Percentiles rank a stretch among this genome's conserved stretches.
phyloP scores from a whole-genome alignment of 2,888 invertebrate species.

The Tuta absoluta region DNA sequence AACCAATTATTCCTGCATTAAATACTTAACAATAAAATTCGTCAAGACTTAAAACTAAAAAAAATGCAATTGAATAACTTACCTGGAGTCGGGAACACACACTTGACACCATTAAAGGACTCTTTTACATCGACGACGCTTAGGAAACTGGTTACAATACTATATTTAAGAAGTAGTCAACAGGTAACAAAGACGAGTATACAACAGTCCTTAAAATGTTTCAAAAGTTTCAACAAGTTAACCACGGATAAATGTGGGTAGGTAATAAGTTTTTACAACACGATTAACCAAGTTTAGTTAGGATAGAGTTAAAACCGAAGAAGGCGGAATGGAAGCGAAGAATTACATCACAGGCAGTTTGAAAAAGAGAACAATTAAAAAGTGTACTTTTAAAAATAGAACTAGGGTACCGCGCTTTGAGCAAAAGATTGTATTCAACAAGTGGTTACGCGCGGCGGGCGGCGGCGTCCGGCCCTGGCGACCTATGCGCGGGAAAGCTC shows the following conservation, averaged over 20 bases:
- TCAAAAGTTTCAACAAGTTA: conserved; percentile 75
- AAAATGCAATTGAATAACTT: conserved; percentile 38
- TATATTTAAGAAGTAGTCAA: conserved; percentile 72
- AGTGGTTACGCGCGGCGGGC: conserved; percentile 71
- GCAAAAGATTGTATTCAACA: conserved; percentile 71
- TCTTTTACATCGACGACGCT: conserved; percentile 65
- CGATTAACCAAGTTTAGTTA: conserved; percentile 59
- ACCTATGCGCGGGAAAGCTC: conserved; percentile 73
- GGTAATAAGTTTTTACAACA: conserved; percentile 40
- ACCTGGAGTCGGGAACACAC: conserved; percentile 52
- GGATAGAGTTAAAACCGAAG: conserved; percentile 47
- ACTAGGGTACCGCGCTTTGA: conserved; percentile 54
- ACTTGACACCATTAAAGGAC: conserved; percentile 41
- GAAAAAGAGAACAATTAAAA: conserved; percentile 36
- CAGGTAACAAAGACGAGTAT: conserved; percentile 59
- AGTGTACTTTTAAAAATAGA: conserved; percentile 38
- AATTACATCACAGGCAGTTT: conserved; percentile 70
- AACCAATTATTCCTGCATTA: too few species aligned
- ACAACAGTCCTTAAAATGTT: conserved; percentile 57
- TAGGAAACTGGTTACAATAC: conserved; percentile 60
- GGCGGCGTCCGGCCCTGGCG: conserved; percentile 55
- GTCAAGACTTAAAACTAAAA: background rate
- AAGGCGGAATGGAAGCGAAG: conserved; percentile 65
- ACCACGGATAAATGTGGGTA: conserved; percentile 49
- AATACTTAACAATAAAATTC: too few species aligned